Base-by-base conservation (phyloP, 2,113 vertebrate species). In the Piaya cayana region DNA sequence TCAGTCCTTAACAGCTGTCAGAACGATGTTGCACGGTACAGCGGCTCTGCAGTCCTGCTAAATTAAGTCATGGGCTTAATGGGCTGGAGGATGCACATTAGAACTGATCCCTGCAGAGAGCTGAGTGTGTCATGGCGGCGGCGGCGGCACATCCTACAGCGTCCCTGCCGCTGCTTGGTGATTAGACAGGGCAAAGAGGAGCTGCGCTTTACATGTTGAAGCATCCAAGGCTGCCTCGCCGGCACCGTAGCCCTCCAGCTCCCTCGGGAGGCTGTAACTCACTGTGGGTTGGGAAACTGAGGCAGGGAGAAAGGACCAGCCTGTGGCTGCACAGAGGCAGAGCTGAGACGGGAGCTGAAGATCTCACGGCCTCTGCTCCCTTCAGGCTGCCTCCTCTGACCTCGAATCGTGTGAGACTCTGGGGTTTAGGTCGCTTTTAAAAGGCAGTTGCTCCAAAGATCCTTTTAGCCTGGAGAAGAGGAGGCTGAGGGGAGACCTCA, bases 111-210 rank as follows among this genome's bases (percentile, higher is more conserved):
- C 85, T 42, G 23, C 7, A 1, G 53, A 42, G 75, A 62, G 10
- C 29, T 5, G 65, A 45, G 42, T 0, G 2, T 15, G 70, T 42
- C 2, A 0, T 1, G 0, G 26, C 1, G 0, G 26, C 0, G 0
- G 25, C 1, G 4, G 39, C 4, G 0, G 42, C 22, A 4, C 45
- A 71, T 67, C 63, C 64, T 16, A 4, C 60, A 7, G 42, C 12
- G 1, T 19, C 69, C 42, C 74, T 47, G 43, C 18, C 20, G 8
- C 26, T 0, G 1, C 9, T 27, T 25, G 6, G 9, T 32, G 15
- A 16, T 20, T 10, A 34, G n/a, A 2, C 63, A 27, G 49, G 43
- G 63, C 56, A 26, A 36, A 8, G 0, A 9, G 67, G 42, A 19
- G 9, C 13, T 0, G 3, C 42, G 76, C 1, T 71, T 37, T 16